phyloP scores from a whole-genome alignment of 2,113 vertebrate genomes.

The Piprites chloris region DNA sequence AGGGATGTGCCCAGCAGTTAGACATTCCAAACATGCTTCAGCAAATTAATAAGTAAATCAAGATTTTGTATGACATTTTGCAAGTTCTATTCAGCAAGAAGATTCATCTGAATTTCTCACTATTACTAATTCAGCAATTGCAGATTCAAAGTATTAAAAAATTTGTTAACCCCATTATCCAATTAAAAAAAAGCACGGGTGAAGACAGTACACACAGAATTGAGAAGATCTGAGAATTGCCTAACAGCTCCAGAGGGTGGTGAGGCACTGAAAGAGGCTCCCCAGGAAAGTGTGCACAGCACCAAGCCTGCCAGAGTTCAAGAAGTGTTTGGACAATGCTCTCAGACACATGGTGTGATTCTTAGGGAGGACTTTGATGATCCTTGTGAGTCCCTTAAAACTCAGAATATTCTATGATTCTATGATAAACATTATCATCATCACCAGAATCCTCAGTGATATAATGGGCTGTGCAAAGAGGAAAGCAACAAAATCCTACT shows the following conservation, averaged over 20 bases:
- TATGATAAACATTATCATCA: not conserved
- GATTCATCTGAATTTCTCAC: not conserved
- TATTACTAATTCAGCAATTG: not conserved
- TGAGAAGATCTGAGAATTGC: not conserved
- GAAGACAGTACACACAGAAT: not conserved
- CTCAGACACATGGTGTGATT: not conserved
- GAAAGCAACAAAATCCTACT: not conserved
- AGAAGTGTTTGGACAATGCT: not conserved
- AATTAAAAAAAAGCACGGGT: not conserved
- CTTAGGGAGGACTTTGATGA: not conserved
- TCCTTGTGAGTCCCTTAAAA: not conserved
- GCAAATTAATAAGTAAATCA: not conserved
- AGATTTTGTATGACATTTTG: not conserved
- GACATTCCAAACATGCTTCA: not conserved
- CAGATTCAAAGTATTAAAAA: not conserved
- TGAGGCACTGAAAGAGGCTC: not conserved
- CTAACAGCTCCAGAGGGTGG: not conserved
- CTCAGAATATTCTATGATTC: not conserved
- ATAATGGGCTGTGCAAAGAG: not conserved
- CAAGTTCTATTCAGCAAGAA: not conserved
- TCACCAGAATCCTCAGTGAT: rapidly evolving
- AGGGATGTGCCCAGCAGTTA: not conserved
- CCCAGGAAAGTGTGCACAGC: not conserved
- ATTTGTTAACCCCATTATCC: not conserved
- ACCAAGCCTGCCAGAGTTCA: not conserved